Evolutionary conservation across 2,888 invertebrate species (phyloP).

Genomic region (Sussaba pulchella): DNA sequence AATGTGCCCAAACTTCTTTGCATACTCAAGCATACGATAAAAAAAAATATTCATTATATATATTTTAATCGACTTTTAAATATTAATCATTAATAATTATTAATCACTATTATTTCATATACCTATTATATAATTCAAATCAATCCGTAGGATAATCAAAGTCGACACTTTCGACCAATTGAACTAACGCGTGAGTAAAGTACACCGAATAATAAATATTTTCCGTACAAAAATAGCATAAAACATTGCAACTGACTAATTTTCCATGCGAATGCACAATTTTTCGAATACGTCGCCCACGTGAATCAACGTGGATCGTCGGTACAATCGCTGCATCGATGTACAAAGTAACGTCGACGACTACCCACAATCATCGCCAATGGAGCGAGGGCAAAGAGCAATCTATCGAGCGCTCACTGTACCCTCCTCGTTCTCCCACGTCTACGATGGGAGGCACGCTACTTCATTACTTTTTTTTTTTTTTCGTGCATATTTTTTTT

Average conservation of each 20-base stretch:
- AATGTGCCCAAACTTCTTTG: no score
- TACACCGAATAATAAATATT: not conserved
- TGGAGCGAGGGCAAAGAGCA: constrained; percentile 66
- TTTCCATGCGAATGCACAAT: not conserved
- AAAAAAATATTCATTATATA: no score
- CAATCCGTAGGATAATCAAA: no score
- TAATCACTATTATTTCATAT: no score
- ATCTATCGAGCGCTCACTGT: constrained; percentile 68
- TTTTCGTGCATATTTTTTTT: constrained; percentile 25
- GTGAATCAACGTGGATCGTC: not conserved
- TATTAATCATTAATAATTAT: no score
- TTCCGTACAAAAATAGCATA: not conserved
- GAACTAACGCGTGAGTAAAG: no score
- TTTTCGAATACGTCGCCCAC: no score
- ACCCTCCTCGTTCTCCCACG: constrained; percentile 1
- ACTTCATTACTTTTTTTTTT: constrained; percentile 24
- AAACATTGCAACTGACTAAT: not conserved
- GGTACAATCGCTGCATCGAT: not conserved
- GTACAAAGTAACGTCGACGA: constrained; percentile 28
- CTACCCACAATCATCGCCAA: constrained; percentile 59
- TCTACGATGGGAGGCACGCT: constrained; percentile 35
- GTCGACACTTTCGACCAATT: no score
- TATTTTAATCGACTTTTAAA: no score
- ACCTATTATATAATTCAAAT: no score
- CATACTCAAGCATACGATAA: no score